Evolutionary conservation across 2,888 invertebrate species (phyloP), one percentile per base, ranked within the genome.

Genomic region (Vanessa cardui): DNA sequence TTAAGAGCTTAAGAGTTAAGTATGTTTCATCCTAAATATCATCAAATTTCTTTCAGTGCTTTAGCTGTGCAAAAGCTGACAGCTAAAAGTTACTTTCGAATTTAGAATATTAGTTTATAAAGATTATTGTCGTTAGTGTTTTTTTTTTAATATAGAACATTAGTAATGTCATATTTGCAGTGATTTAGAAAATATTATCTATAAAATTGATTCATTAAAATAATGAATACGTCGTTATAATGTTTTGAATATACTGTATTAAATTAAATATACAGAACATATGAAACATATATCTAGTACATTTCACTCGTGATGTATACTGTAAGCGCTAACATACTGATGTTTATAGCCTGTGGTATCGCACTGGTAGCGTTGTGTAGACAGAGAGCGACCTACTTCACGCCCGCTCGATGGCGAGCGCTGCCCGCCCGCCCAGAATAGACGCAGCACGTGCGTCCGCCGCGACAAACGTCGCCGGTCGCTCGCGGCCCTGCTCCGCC

Each of bases 401-500:
- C 73, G 81, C 78, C 81, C 87, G 90, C 86, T 90, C 90, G 87
- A 88, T 89, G 87, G 74, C 73, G 72, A 70, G 70, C 75, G 76
- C 77, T 72, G 78, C 77, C 83, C 86, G 83, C 81, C 83, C 82
- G 81, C 83, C 90, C 88, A 87, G 89, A 92, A 92, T 92, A 92
- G 92, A 91, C 88, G 88, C 86, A 90, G 90, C 92, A 92, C 90
- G 92, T 91, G 92, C 89, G 91, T 87, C 88, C 80, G 77, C 77
- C 83, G 83, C 85, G 88, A 79, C 87, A 84, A 85, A 88, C 90
- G 91, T 84, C 78, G 77, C 77, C 31, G 63, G 68, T 58, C 72
- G 68, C 75, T 70, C 73, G 74, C 76, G 72, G 71, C 71, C 72
- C 73, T 76, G 72, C 73, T 70, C 71, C 74, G 64, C 62, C 52